Evolutionary conservation across 2,888 invertebrate genomes (phyloP), one percentile per base, ranked within the genome.

Genomic region (Polia nebulosa): DNA sequence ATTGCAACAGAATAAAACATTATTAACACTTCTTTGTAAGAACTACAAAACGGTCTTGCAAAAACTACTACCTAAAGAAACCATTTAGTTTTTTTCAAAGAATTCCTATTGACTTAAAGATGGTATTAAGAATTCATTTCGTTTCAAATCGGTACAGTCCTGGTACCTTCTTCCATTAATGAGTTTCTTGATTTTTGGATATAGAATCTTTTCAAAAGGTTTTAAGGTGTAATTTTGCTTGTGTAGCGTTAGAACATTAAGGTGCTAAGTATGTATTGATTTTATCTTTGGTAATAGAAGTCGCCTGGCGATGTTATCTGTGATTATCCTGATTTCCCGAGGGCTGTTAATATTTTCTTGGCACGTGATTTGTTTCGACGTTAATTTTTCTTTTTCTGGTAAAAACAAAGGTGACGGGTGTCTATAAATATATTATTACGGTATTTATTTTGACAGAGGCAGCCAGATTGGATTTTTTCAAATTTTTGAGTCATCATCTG

Each of bases 201-300:
- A 56, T 49, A 45, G 17, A 17, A 70, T 39, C 49, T 68, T 70
- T 60, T 17, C 0, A 2, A 2, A 6, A 1, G 0, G 1, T 20
- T 0, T 39, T 70, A 70, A 45, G 57, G 78, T 64, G 5, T 32
- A 6, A 45, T 49, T 71, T 62, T 1, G 32, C n/a, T 49, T 70
- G 51, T 22, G 0, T 2, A 17, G n/a, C 45, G 25, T 32, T 29
- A 34, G n/a, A 5, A 51, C 68, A 79, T 68, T 74, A 66, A 61
- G 68, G 78, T 68, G 69, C 45, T 80, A 80, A 82, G 69, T 69
- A 56, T 64, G 62, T 81, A 82, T 82, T 57, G 83, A 82, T 81
- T 76, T 81, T 81, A 70, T 82, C 76, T 69, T 44, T 25, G 8
- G 58, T 71, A 64, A 83, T 68, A 72, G 72, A 65, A 66, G 72